phyloP scores from a whole-genome alignment of 2,797 vertebrate genomes.

The Intellagama lesueurii region DNA sequence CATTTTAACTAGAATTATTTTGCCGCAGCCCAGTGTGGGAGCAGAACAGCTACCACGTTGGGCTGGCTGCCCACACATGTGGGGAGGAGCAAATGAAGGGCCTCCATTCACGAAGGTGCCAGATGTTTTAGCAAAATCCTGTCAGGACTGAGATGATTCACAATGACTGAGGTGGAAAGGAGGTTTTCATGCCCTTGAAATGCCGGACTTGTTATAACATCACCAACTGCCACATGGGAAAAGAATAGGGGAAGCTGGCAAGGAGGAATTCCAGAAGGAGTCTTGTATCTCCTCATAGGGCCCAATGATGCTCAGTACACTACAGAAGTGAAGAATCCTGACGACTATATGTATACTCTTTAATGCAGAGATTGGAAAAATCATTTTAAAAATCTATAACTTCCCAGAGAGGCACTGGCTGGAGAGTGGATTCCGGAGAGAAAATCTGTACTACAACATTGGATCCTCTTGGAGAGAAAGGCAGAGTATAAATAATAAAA shows the following conservation, averaged over 20 bases:
- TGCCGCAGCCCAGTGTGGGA: neutral
- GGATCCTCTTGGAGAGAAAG: too few relatives aligned
- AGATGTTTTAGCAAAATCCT: neutral
- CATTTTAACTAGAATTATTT: neutral
- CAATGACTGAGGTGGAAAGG: neutral
- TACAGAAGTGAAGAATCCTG: neutral
- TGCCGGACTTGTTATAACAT: slow-evolving; percentile 1
- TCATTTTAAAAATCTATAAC: too few relatives aligned
- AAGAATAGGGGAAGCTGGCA: slow-evolving; percentile 1
- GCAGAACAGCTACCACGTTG: slow-evolving; percentile 26
- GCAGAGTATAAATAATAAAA: too few relatives aligned
- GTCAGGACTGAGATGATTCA: slow-evolving; percentile 26
- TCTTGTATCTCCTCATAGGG: neutral
- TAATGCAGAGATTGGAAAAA: neutral
- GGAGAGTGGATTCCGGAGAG: too few relatives aligned
- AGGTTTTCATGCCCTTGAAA: neutral
- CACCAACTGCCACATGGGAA: neutral
- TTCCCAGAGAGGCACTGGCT: too few relatives aligned
- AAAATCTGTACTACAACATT: too few relatives aligned
- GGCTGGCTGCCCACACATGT: neutral
- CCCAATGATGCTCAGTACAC: neutral
- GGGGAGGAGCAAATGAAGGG: slow-evolving; percentile 23
- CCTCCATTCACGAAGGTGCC: neutral
- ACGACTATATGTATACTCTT: neutral
- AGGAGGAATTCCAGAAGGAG: neutral